Conservation (phyloP, 2,888 invertebrate genomes). For the Tillus elongatus region DNA sequence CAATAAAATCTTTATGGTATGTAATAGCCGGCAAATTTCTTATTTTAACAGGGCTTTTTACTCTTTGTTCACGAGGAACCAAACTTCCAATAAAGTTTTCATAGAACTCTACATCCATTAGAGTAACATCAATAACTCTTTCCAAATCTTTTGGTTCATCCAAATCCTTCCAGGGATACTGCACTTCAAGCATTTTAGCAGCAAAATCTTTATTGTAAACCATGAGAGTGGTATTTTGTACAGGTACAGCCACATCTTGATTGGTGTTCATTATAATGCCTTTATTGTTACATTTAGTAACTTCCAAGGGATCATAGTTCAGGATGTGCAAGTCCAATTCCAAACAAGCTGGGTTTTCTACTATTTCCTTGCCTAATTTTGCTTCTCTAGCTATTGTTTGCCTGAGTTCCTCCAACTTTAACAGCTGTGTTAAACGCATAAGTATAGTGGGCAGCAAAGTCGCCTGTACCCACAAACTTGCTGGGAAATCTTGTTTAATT, state of each 20-base stretch:
- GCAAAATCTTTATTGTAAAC: constrained; percentile 31
- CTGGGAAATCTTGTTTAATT: constrained; percentile 59
- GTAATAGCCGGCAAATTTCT: constrained; percentile 28
- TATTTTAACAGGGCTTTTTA: constrained; percentile 17
- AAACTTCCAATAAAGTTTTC: constrained; percentile 31
- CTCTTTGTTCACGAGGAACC: background rate
- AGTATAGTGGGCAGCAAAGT: constrained; percentile 73
- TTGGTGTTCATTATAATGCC: background rate
- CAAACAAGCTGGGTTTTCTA: constrained; percentile 19
- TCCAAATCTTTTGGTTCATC: constrained; percentile 63
- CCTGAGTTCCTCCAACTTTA: constrained; percentile 66
- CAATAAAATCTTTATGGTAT: constrained; percentile 27
- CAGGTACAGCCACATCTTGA: constrained; percentile 1
- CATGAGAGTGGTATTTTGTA: constrained; percentile 8
- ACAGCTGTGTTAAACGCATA: constrained; percentile 61
- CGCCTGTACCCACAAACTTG: constrained; percentile 70
- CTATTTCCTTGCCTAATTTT: background rate
- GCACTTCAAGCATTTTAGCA: constrained; percentile 41
- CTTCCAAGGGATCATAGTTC: constrained; percentile 20
- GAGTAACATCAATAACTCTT: constrained; percentile 49
- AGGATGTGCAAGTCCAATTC: constrained; percentile 30
- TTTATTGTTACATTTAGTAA: background rate
- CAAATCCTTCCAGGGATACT: constrained; percentile 43
- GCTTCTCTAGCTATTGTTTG: constrained; percentile 44
- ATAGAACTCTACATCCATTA: constrained; percentile 64